Percentiles rank a stretch among this genome's conserved stretches.
These are phyloP conservation scores for Rhinoraja longicauda DNA, from an alignment of 2,797 vertebrate species.

Conservation along the genomic window DNA sequence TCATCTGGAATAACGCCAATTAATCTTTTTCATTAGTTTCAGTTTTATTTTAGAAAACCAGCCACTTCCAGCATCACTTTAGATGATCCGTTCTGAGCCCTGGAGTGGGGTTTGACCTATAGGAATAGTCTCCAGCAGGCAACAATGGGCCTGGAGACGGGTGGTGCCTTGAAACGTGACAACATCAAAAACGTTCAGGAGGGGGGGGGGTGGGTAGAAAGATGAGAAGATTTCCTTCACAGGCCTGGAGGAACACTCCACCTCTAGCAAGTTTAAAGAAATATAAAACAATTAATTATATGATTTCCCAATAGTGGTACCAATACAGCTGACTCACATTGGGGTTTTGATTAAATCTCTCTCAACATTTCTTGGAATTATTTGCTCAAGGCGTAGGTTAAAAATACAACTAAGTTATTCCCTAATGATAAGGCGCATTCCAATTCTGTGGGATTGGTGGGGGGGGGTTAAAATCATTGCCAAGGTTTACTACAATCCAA, in stretches of 20 bases:
- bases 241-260: too few relatives aligned
- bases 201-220: too few relatives aligned
- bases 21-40: not conserved
- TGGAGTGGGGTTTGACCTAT: not conserved
- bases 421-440: not conserved
- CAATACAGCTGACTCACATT: not conserved
- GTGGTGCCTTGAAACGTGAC: not conserved
- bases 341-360: not conserved
- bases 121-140: not conserved
- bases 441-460: too few relatives aligned
- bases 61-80: not conserved
- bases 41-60: too few relatives aligned
- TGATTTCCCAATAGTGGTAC: too few relatives aligned
- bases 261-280: too few relatives aligned
- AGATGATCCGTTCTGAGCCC: not conserved
- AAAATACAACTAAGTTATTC: not conserved
- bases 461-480: not conserved
- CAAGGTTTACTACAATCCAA: not conserved
- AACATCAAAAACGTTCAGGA: not conserved
- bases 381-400: not conserved
- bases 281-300: too few relatives aligned
- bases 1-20: not conserved
- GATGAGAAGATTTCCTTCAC: not conserved
- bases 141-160: not conserved
- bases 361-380: not conserved